phyloP scores from a whole-genome alignment of 2,797 vertebrate genomes.

The Melanotaenia pygmaea region DNA sequence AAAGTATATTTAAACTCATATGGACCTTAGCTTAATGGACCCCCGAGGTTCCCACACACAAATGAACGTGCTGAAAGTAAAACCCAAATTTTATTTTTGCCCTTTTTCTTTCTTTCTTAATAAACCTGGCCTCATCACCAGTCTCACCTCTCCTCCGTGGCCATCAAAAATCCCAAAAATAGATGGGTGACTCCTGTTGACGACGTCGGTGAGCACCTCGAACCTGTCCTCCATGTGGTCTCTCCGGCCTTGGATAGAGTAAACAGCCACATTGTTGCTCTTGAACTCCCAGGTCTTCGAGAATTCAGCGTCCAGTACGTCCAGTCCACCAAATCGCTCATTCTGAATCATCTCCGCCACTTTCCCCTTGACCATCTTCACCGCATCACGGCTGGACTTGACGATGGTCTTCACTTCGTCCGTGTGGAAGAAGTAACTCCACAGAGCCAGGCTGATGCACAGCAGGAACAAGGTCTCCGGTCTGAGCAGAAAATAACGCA shows the following conservation, averaged over 20 bases:
- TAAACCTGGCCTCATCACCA: not conserved
- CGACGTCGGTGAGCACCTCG: conserved; percentile 92
- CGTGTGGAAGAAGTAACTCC: conserved; percentile 99
- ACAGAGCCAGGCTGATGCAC: conserved; percentile 97
- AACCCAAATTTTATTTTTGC: no score
- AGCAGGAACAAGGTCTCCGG: conserved; percentile 98
- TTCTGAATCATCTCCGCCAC: conserved; percentile 99
- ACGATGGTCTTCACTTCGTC: conserved; percentile 99
- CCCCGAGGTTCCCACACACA: not conserved
- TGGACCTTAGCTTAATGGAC: not conserved
- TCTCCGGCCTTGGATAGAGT: conserved; percentile 97
- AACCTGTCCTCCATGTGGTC: conserved; percentile 99
- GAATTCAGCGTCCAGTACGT: conserved; percentile 95
- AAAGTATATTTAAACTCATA: not conserved
- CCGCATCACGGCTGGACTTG: conserved; percentile 98
- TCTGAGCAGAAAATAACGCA: conserved; percentile 99
- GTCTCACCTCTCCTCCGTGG: conserved; percentile 96
- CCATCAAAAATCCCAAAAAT: conserved; percentile 99
- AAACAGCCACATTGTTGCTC: conserved; percentile 96
- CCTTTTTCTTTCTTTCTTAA: no score
- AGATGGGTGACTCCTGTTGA: conserved; percentile 96
- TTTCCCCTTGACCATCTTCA: conserved; percentile 99
- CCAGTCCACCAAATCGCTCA: conserved; percentile 91
- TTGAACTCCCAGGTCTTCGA: conserved; percentile 99
- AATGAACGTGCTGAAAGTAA: not conserved